phyloP scores from a whole-genome alignment of 1,140 invertebrate species.

The Zaprionus vittiger region DNA sequence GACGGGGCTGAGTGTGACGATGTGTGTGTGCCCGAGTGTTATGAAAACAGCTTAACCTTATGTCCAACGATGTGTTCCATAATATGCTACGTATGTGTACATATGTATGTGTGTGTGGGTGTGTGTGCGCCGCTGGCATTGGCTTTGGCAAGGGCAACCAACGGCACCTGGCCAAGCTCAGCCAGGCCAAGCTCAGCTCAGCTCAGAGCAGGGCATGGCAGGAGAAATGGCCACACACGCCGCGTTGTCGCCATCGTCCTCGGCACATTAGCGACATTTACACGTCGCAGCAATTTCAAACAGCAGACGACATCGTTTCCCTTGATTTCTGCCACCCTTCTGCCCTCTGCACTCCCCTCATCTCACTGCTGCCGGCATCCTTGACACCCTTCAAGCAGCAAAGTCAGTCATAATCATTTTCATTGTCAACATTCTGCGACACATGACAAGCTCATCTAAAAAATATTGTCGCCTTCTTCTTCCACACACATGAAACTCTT shows the following conservation, averaged over 20 bases:
- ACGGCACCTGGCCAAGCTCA: constrained; percentile 67
- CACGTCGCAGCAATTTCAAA: constrained; percentile 81
- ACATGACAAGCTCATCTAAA: constrained; percentile 58
- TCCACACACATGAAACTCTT: not conserved
- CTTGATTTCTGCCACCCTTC: constrained; percentile 16
- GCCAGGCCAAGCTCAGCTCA: constrained; percentile 43
- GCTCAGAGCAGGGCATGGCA: constrained; percentile 22
- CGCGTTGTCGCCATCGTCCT: constrained; percentile 30
- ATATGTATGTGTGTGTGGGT: constrained; percentile 1
- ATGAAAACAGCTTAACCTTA: constrained; percentile 83
- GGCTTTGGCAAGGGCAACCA: constrained; percentile 71
- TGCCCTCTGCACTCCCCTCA: not conserved
- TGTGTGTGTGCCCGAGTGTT: constrained; percentile 30
- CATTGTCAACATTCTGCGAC: constrained; percentile 79
- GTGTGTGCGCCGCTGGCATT: constrained; percentile 65
- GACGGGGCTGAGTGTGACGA: not conserved
- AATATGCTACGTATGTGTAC: constrained; percentile 43
- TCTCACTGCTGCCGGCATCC: not conserved
- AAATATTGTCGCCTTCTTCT: not conserved
- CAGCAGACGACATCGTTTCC: constrained; percentile 70
- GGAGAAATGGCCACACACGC: constrained; percentile 19
- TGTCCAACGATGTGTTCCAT: constrained; percentile 78
- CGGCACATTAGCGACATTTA: constrained; percentile 79
- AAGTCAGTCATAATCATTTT: constrained; percentile 79
- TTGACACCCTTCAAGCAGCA: constrained; percentile 29